Evolutionary conservation across 1,140 invertebrate genomes (phyloP).

Genomic region (Tribolium madens): DNA sequence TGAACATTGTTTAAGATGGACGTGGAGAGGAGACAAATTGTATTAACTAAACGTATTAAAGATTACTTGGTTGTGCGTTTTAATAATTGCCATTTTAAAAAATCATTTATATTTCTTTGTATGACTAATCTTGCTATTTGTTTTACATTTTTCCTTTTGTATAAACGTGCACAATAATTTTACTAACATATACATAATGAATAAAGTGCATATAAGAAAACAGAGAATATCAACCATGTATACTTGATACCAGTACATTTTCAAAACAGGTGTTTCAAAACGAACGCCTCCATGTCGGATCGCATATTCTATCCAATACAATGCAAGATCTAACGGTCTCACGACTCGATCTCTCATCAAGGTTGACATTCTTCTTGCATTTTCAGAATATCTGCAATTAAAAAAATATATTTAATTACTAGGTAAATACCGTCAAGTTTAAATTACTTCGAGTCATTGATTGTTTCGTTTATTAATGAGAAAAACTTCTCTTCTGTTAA

Average conservation of each 20-base stretch:
- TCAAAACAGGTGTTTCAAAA: background rate
- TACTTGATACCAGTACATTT: constrained; percentile 27
- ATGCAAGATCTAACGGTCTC: constrained; percentile 56
- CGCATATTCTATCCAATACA: constrained; percentile 62
- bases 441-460: constrained; percentile 58
- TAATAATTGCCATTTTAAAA: too few relatives aligned
- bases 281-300: constrained; percentile 53
- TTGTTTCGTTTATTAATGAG: constrained; percentile 54
- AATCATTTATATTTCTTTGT: too few relatives aligned
- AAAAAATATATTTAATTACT: background rate
- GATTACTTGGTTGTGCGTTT: too few relatives aligned
- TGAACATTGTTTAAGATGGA: constrained; percentile 52
- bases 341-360: constrained; percentile 50
- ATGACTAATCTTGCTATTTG: too few relatives aligned
- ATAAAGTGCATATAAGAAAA: background rate
- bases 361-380: constrained; percentile 40
- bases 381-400: constrained; percentile 60
- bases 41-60: too few relatives aligned
- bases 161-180: too few relatives aligned
- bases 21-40: constrained; percentile 55
- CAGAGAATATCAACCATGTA: constrained; percentile 16
- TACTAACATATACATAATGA: too few relatives aligned
- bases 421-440: background rate
- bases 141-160: too few relatives aligned
- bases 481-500: constrained; percentile 59